A percentile compares a stretch with the other conserved stretches of the same genome.
Evolutionary conservation across 2,888 invertebrate genomes (phyloP).

Genomic region (Hololepta plana): DNA sequence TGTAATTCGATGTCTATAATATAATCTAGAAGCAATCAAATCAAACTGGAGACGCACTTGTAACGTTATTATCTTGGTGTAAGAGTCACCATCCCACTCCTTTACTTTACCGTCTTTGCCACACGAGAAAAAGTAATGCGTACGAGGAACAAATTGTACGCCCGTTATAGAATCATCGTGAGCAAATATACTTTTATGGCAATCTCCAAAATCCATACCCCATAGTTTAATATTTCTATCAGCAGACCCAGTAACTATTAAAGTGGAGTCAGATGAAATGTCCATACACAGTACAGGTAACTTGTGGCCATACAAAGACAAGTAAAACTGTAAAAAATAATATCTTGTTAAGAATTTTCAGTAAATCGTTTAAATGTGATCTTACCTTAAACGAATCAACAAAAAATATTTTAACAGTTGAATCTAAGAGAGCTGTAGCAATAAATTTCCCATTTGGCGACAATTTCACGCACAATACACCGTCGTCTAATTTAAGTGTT

Average conservation of each 20-base stretch:
- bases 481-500: constrained; percentile 75
- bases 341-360: background rate
- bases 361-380: constrained; percentile 1
- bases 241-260: constrained; percentile 87
- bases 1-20: constrained; percentile 2
- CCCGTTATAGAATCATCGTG: constrained; percentile 91
- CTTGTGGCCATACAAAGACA: constrained; percentile 91
- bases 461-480: constrained; percentile 63
- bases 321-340: constrained; percentile 51
- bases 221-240: constrained; percentile 94
- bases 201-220: constrained; percentile 99
- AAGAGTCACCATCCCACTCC: constrained; percentile 93
- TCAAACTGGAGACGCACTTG: constrained; percentile 36
- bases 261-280: constrained; percentile 69
- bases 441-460: constrained; percentile 76
- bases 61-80: constrained; percentile 75
- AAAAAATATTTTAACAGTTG: constrained; percentile 90
- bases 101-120: constrained; percentile 90
- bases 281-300: constrained; percentile 87
- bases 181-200: constrained; percentile 86
- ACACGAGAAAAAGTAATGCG: constrained; percentile 84
- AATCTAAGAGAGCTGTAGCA: constrained; percentile 79
- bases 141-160: constrained; percentile 73
- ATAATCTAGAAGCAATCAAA: constrained; percentile 4
- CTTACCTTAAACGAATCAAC: constrained; percentile 79